Percentiles rank a stretch among this genome's conserved stretches.
These are phyloP conservation scores for Protodeltote pygarga DNA, from an alignment of 2,888 invertebrate species.

Conservation along the genomic window DNA sequence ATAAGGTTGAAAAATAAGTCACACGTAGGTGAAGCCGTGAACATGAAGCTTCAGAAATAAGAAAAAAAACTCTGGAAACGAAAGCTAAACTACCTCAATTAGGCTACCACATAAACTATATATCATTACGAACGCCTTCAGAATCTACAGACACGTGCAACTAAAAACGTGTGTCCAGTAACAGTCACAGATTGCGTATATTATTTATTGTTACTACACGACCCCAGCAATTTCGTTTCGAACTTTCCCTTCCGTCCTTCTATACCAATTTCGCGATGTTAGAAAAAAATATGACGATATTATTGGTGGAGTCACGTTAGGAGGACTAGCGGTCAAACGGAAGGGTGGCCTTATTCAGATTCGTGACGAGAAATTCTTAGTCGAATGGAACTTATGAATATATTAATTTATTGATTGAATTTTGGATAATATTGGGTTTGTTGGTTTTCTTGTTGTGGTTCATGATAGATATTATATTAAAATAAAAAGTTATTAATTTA, in stretches of 20 bases:
- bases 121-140: conserved; percentile 29
- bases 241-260: conserved; percentile 78
- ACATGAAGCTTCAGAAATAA: too few relatives aligned
- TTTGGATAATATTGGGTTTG: conserved; percentile 26
- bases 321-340: conserved; percentile 76
- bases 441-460: conserved; percentile 3
- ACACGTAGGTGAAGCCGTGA: too few relatives aligned
- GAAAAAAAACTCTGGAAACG: background rate
- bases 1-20: too few relatives aligned
- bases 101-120: conserved; percentile 6
- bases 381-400: conserved; percentile 39
- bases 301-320: conserved; percentile 79
- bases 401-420: conserved; percentile 32
- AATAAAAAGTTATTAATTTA: too few relatives aligned
- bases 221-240: conserved; percentile 79
- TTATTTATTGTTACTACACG: conserved; percentile 80
- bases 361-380: conserved; percentile 49
- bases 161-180: conserved; percentile 43
- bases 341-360: conserved; percentile 68
- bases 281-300: conserved; percentile 85
- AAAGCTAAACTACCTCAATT: background rate
- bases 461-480: too few relatives aligned
- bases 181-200: conserved; percentile 80
- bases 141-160: conserved; percentile 43
- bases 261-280: conserved; percentile 82